phyloP scores from a whole-genome alignment of 2,113 vertebrate species.

The Eublepharis macularius region DNA sequence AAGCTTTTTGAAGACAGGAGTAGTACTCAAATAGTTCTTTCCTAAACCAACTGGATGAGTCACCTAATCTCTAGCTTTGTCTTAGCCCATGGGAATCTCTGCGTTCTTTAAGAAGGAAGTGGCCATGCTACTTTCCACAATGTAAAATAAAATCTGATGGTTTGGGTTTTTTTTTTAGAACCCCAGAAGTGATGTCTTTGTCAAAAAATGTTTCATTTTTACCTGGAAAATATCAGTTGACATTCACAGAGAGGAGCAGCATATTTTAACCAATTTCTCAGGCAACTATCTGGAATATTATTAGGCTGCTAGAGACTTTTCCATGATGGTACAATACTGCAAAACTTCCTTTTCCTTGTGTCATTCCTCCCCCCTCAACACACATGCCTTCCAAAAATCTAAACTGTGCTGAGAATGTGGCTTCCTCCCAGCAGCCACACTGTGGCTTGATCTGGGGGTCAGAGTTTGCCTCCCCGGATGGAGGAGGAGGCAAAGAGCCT shows the following conservation, averaged over 20 bases:
- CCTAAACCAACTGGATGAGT: too few relatives aligned
- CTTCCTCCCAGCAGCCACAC: too few relatives aligned
- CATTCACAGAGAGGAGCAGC: not conserved
- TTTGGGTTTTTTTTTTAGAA: not conserved
- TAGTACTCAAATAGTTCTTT: too few relatives aligned
- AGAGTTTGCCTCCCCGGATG: too few relatives aligned
- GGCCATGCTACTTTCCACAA: not conserved
- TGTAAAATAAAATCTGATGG: not conserved
- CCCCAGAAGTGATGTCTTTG: not conserved
- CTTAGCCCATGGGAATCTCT: not conserved
- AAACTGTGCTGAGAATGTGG: not conserved
- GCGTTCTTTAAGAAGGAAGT: not conserved
- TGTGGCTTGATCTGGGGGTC: too few relatives aligned
- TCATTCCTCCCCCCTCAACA: not conserved
- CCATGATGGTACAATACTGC: fast-evolving
- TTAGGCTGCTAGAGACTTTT: not conserved
- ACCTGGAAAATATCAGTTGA: not conserved
- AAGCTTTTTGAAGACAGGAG: too few relatives aligned
- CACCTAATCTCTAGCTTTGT: not conserved
- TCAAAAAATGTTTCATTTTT: not conserved
- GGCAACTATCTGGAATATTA: not conserved
- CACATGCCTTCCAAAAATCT: not conserved
- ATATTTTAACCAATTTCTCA: not conserved
- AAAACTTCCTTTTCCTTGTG: not conserved
- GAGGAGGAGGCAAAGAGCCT: too few relatives aligned